Evolutionary conservation across 1,140 invertebrate species (phyloP).

Genomic region (Berghia stephanieae): DNA sequence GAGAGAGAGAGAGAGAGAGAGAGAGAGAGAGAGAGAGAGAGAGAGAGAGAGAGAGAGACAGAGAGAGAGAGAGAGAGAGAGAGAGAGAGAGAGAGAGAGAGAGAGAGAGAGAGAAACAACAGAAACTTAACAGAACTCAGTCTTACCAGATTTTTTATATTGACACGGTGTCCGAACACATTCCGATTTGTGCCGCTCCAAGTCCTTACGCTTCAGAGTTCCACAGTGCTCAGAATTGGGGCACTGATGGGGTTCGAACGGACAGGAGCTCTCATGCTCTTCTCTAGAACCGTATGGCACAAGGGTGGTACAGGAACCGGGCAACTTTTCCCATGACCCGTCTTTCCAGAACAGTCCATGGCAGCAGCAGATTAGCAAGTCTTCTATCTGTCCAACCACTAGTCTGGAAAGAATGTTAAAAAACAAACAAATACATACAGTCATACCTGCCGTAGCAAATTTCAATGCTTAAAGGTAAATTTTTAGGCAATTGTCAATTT

Average conservation of each 20-base stretch:
- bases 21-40: too few species aligned
- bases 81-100: not conserved
- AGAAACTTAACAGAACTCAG: not conserved
- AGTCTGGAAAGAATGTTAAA: not conserved
- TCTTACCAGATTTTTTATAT: not conserved
- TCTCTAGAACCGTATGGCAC: not conserved
- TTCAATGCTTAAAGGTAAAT: too few species aligned
- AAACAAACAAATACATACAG: too few species aligned
- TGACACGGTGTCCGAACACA: not conserved
- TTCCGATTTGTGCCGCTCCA: not conserved
- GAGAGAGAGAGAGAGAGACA: too few species aligned
- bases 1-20: too few species aligned
- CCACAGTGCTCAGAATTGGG: not conserved
- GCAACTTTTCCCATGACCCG: not conserved
- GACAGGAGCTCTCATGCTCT: not conserved
- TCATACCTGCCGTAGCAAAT: too few species aligned
- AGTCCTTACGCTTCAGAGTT: not conserved
- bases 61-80: not conserved
- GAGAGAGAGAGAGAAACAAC: not conserved
- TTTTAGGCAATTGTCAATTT: too few species aligned
- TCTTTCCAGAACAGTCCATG: not conserved
- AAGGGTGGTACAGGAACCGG: not conserved
- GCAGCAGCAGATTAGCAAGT: not conserved
- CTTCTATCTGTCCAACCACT: conserved; percentile 3
- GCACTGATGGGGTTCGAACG: not conserved